Evolutionary conservation across 1,140 invertebrate species (phyloP).

Genomic region (Mamestra configurata): DNA sequence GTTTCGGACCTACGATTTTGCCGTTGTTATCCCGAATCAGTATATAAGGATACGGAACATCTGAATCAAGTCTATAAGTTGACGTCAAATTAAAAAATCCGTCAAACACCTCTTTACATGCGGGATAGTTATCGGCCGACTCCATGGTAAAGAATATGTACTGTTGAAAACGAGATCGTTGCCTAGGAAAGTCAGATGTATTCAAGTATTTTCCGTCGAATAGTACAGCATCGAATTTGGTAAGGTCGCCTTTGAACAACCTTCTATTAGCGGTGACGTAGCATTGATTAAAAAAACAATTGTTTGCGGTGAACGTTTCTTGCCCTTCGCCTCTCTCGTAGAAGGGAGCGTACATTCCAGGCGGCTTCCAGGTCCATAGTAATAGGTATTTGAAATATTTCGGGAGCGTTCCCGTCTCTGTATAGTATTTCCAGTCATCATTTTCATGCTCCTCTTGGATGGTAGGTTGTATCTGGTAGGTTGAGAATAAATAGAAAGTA

Average conservation of each 20-base stretch:
- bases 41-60: conserved; percentile 86
- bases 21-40: conserved; percentile 77
- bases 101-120: conserved; percentile 71
- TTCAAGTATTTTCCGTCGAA: conserved; percentile 79
- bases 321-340: conserved; percentile 68
- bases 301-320: conserved; percentile 71
- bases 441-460: conserved; percentile 72
- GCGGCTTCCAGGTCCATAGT: conserved; percentile 68
- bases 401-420: conserved; percentile 64
- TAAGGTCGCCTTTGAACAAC: conserved; percentile 72
- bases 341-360: conserved; percentile 64
- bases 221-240: conserved; percentile 81
- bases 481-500: conserved; percentile 61
- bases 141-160: conserved; percentile 88
- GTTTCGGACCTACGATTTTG: conserved; percentile 76
- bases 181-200: conserved; percentile 67
- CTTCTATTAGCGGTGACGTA: conserved; percentile 72
- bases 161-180: conserved; percentile 77
- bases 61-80: conserved; percentile 89
- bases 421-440: conserved; percentile 74
- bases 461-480: conserved; percentile 61
- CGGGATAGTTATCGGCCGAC: conserved; percentile 82
- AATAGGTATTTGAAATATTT: conserved; percentile 72
- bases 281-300: conserved; percentile 75
- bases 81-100: conserved; percentile 90